Conservation (phyloP, 1,140 invertebrate species). For the Hylaeus volcanicus region DNA sequence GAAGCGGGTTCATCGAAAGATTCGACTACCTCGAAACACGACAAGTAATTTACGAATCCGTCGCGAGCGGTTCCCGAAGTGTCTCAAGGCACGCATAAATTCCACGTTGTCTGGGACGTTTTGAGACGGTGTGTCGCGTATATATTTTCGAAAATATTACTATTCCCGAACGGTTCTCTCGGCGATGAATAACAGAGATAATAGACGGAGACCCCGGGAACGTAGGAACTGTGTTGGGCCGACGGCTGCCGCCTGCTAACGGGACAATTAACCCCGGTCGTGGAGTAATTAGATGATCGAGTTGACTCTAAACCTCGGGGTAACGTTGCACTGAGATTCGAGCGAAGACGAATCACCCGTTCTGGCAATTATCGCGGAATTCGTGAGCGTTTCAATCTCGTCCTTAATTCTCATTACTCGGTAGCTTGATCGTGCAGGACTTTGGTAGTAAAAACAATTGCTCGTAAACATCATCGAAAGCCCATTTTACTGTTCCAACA, state of each 20-base stretch:
- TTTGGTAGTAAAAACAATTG: too few relatives aligned
- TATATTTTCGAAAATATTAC: slow-evolving; percentile 38
- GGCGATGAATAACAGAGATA: neutral
- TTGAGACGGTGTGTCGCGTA: neutral
- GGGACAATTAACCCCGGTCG: slow-evolving; percentile 76
- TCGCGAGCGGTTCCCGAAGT: neutral
- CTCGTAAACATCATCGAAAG: too few relatives aligned
- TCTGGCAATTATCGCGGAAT: slow-evolving; percentile 40
- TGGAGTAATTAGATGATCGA: slow-evolving; percentile 77
- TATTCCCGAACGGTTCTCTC: neutral
- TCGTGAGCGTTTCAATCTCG: neutral
- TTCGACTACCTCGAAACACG: neutral
- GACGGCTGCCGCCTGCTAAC: slow-evolving; percentile 62
- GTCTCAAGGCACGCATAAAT: slow-evolving; percentile 11
- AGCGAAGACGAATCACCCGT: slow-evolving; percentile 29
- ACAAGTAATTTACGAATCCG: slow-evolving; percentile 5
- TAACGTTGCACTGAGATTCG: slow-evolving; percentile 69
- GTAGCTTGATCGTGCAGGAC: too few relatives aligned
- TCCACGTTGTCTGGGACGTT: slow-evolving; percentile 31
- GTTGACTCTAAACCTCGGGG: slow-evolving; percentile 74
- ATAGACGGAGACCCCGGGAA: slow-evolving; percentile 3
- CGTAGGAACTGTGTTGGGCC: slow-evolving; percentile 21
- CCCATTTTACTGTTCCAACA: too few relatives aligned
- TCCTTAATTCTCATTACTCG: too few relatives aligned
- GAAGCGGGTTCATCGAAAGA: neutral